phyloP scores from a whole-genome alignment of 2,797 vertebrate species.

The Chaenodraco wilsoni region DNA sequence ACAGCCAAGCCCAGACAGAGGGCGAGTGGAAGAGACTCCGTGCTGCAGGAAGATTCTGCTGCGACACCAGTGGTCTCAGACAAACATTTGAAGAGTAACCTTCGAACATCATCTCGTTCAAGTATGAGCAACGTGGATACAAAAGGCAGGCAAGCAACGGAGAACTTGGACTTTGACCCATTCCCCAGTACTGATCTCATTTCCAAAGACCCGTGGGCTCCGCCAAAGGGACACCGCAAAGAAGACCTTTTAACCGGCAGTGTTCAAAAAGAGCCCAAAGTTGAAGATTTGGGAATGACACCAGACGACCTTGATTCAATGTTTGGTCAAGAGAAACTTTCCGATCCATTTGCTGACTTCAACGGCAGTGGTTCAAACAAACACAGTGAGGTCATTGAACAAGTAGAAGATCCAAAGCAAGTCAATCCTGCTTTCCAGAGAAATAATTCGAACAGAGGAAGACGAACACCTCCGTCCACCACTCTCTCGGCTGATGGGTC shows the following conservation, averaged over 20 bases:
- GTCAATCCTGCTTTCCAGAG: constrained; percentile 60
- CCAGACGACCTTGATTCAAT: constrained; percentile 65
- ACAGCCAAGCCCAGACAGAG: constrained; percentile 79
- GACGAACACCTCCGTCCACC: constrained; percentile 21
- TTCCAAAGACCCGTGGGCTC: constrained; percentile 66
- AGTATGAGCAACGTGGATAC: constrained; percentile 26
- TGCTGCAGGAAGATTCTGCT: constrained; percentile 41
- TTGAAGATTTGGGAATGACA: constrained; percentile 54
- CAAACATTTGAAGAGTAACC: constrained; percentile 3
- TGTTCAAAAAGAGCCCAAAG: constrained; percentile 38
- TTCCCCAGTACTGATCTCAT: constrained; percentile 66
- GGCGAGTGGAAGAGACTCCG: constrained; percentile 49
- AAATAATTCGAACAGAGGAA: constrained; percentile 64
- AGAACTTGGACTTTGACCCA: constrained; percentile 59
- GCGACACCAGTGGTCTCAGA: constrained; percentile 18
- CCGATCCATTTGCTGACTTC: constrained; percentile 54
- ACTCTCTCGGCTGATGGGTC: constrained; percentile 17
- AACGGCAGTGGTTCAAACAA: constrained; percentile 33
- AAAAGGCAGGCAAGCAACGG: constrained; percentile 17
- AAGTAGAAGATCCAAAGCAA: constrained; percentile 21
- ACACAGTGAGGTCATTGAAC: constrained; percentile 20
- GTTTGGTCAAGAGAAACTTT: constrained; percentile 55
- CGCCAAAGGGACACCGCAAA: constrained; percentile 42
- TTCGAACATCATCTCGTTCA: constrained; percentile 20
- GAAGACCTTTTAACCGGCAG: constrained; percentile 47